Percentiles rank a stretch among this genome's conserved stretches.
These are phyloP conservation scores for Ennomos quercinarius DNA, from an alignment of 2,888 invertebrate genomes.

Conservation along the genomic window DNA sequence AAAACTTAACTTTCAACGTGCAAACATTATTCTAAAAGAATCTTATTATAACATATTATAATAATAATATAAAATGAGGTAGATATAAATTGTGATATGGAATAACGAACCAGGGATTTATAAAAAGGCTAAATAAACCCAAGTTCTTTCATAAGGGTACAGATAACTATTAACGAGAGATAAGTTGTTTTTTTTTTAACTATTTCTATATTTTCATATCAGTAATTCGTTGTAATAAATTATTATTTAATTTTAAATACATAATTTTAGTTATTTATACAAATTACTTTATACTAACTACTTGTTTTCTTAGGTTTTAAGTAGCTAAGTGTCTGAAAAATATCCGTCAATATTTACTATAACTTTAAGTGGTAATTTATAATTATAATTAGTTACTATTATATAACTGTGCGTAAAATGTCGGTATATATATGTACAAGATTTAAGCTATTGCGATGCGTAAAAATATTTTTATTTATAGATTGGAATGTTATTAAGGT, in stretches of 20 bases:
- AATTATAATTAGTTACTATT: conserved; percentile 15
- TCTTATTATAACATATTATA: conserved; percentile 75
- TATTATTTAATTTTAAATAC: conserved; percentile 53
- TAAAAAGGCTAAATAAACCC: conserved; percentile 29
- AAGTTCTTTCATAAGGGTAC: conserved; percentile 16
- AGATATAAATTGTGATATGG: conserved; percentile 84
- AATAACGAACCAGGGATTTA: conserved; percentile 56
- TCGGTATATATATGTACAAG: conserved; percentile 57
- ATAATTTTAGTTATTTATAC: conserved; percentile 47
- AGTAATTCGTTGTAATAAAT: conserved; percentile 79
- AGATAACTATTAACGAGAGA: conserved; percentile 19
- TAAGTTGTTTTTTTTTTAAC: conserved; percentile 11
- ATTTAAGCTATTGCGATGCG: conserved; percentile 55
- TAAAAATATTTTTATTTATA: conserved; percentile 29
- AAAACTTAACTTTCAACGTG: conserved; percentile 53
- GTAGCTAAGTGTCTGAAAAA: conserved; percentile 41
- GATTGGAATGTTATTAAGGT: conserved; percentile 75
- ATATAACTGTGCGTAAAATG: conserved; percentile 46
- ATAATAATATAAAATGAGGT: conserved; percentile 83
- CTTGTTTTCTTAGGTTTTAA: conserved; percentile 51
- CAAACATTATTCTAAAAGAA: conserved; percentile 72
- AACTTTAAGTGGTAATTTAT: conserved; percentile 16
- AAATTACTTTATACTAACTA: conserved; percentile 65
- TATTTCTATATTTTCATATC: conserved; percentile 59
- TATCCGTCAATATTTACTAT: conserved; percentile 42